Evolutionary conservation across 2,113 vertebrate species (phyloP), one percentile per base, ranked within the genome.

Genomic region (Prunella himalayana): DNA sequence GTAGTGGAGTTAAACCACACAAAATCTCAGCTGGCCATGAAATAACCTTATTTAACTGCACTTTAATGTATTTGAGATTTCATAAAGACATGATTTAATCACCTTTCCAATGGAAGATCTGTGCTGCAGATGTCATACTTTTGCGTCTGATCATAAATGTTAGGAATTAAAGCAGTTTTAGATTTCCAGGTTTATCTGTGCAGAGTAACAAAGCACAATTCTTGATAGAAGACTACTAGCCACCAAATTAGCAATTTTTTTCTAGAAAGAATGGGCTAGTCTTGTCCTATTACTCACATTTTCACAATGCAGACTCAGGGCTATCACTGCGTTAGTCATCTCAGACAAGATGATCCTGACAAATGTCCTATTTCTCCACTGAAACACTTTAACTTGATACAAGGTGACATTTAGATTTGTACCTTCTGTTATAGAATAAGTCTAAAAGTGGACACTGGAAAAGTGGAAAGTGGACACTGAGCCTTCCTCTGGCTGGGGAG

Each of bases 331-430:
- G 0, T 92, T 95, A 42, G 65, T 91, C 78, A 42, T 60, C 57
- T 82, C 44, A 68, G 77, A 42, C 61, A 57, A 91, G 77, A 51
- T 41, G 66, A 82, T 85, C 70, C 78, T 94, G 89, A 61, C 54
- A 80, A 95, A 72, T 37, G 54, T 66, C 70, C 59, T 57, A 31
- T 57, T 86, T 89, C 60, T 66, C 77, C 47, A 77, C 1, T 44
- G 70, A 94, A 95, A 73, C 0, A 1, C 39, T 80, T 77, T 66
- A 3, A 69, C 66, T 85, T 85, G 63, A 77, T 87, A 59, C 6
- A 80, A 91, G 42, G 47, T 78, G 87, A 86, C 73, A 25, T 80
- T 88, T 89, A 85, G 81, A 90, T 77, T 85, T 83, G 68, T 95
- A 66, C 75, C 59, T 95, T 93, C 82, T 95, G 86, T 65, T 88